Evolutionary conservation across 2,888 invertebrate species (phyloP), one percentile per base, ranked within the genome.

Genomic region (Troglohyphantes excavatus): DNA sequence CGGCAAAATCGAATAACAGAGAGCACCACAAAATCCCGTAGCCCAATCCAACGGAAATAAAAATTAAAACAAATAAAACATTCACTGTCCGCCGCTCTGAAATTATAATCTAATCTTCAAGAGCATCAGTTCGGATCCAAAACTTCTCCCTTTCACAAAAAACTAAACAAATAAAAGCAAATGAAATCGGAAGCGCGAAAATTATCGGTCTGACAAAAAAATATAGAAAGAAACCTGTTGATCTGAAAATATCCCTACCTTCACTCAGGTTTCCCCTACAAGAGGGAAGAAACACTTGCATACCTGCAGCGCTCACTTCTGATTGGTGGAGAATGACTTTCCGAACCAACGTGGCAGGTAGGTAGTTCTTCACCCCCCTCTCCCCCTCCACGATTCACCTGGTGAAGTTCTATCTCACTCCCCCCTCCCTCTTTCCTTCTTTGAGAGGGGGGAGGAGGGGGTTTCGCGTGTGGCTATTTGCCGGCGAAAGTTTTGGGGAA

Each of bases 321-420:
- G 17, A 88, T 81, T 88, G 87, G 87, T 2, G 46, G 59, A 43
- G 3, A 27, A 17, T 19, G 23, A 82, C 59, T 75, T 82, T 73
- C 23, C n/a, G 26, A 73, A 67, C 59, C 59, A 33, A 89, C 88
- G 88, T 89, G 88, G 88, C 88, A 89, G 76, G 81, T 81, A 82
- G 68, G 27, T 11, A n/a, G n/a, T 17, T 13, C 53, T 6, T 21
- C 59, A 26, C 67, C 53, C 19, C 19, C 46, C 19, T 39, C 70
- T 6, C 19, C 17, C 53, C 26, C 27, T 13, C 43, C 46, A 17
- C 26, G 43, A 33, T 39, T 78, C 76, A 78, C 65, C 78, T 78
- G 78, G 78, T 39, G 13, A 53, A 5, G 53, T 53, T 33, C 33
- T 9, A 33, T n/a, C 33, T 29, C 29, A 17, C 19, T n/a, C 17